Percentiles rank a stretch among this genome's conserved stretches.
These are phyloP conservation scores for Puntigrus tetrazona DNA, from an alignment of 2,113 vertebrate species.

Conservation along the genomic window DNA sequence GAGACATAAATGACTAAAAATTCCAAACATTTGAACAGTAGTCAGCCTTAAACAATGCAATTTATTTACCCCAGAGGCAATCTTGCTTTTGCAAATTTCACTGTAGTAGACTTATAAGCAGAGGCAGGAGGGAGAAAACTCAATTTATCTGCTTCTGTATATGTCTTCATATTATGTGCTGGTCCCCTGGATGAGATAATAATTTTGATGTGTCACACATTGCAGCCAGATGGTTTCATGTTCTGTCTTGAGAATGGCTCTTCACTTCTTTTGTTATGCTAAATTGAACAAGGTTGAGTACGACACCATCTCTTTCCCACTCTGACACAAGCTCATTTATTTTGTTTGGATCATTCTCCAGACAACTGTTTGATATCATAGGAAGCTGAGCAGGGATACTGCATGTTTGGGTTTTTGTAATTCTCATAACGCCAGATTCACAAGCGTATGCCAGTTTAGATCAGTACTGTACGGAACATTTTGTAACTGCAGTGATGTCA, in stretches of 20 bases:
- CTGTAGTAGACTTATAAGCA: slow-evolving; percentile 36
- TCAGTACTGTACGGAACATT: neutral
- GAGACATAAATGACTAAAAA: too few species aligned
- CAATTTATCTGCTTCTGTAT: slow-evolving; percentile 50
- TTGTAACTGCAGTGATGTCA: neutral
- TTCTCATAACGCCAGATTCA: neutral
- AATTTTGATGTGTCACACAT: slow-evolving; percentile 38
- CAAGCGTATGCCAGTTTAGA: neutral
- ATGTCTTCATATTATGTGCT: slow-evolving; percentile 38
- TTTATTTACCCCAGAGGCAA: slow-evolving; percentile 55
- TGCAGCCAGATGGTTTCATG: slow-evolving; percentile 22
- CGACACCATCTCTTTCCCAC: neutral
- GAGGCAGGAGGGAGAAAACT: slow-evolving; percentile 26
- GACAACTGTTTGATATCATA: slow-evolving; percentile 1
- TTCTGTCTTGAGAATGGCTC: slow-evolving; percentile 16
- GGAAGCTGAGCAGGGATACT: neutral
- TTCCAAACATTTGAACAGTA: neutral
- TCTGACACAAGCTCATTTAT: neutral
- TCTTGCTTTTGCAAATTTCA: slow-evolving; percentile 47
- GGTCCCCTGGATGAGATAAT: slow-evolving; percentile 23
- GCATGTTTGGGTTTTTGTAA: neutral
- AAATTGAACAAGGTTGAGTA: slow-evolving; percentile 42
- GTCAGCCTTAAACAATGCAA: slow-evolving; percentile 50
- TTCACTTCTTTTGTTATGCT: slow-evolving; percentile 34
- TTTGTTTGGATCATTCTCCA: neutral